These are phyloP conservation scores for Pantherophis alleghaniensis DNA, from an alignment of 2,797 vertebrate species.

Conservation along the genomic window DNA sequence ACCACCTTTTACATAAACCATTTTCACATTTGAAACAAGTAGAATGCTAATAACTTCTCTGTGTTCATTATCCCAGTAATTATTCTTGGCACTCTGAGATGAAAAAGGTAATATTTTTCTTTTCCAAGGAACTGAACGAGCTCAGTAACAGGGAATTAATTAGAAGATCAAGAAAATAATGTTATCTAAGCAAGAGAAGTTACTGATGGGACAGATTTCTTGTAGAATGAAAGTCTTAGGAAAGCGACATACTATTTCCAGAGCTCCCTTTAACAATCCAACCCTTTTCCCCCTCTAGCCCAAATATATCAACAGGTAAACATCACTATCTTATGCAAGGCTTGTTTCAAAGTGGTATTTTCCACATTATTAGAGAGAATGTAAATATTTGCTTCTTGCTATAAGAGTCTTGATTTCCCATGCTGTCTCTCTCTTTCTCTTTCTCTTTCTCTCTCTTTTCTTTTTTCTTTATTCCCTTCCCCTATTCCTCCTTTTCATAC, in stretches of 20 bases:
- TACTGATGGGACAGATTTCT: neutral
- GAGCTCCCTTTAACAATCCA: neutral
- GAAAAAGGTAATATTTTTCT: neutral
- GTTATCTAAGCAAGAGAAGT: neutral
- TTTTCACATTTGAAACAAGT: neutral
- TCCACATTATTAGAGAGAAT: slow-evolving; percentile 10
- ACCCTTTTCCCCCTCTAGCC: slow-evolving; percentile 4
- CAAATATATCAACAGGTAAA: slow-evolving; percentile 46
- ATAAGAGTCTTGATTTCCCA: slow-evolving; percentile 51
- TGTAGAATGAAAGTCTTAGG: slow-evolving; percentile 22
- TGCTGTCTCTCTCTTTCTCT: slow-evolving; percentile 28
- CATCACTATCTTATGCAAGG: slow-evolving; percentile 30
- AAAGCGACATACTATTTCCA: slow-evolving; percentile 21
- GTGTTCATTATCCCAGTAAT: neutral
- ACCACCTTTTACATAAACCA: neutral
- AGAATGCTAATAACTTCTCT: neutral
- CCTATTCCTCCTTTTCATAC: neutral
- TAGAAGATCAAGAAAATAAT: neutral
- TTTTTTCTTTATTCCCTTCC: neutral
- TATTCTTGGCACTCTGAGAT: neutral
- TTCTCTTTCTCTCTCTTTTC: slow-evolving; percentile 30
- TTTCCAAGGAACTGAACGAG: neutral
- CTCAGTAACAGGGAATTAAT: neutral
- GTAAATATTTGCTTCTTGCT: slow-evolving; percentile 24
- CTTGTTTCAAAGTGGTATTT: slow-evolving; percentile 36